phyloP scores from a whole-genome alignment of 2,797 vertebrate genomes.

The Champsocephalus gunnari region DNA sequence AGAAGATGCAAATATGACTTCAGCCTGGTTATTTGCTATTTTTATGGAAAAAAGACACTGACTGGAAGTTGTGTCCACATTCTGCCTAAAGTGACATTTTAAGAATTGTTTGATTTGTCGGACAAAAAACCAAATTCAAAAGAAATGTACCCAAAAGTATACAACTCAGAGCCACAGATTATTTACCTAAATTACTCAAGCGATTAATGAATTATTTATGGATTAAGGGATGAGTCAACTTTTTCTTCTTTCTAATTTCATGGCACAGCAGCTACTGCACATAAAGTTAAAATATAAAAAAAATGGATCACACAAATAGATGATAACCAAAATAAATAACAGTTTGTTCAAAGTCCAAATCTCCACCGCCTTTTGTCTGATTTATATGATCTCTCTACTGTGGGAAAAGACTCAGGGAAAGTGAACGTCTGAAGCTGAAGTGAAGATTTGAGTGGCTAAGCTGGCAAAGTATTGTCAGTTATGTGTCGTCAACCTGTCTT shows the following conservation, averaged over 20 bases:
- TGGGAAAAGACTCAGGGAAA: background rate
- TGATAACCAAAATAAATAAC: too few relatives aligned
- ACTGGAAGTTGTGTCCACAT: background rate
- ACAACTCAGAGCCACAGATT: background rate
- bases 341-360: too few relatives aligned
- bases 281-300: too few relatives aligned
- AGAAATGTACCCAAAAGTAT: background rate
- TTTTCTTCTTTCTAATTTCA: background rate
- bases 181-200: background rate
- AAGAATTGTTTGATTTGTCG: background rate
- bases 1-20: background rate
- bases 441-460: background rate
- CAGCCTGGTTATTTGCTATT: background rate
- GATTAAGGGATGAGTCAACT: background rate
- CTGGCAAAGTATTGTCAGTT: background rate
- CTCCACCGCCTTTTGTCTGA: background rate
- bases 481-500: slow-evolving; percentile 21
- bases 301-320: too few relatives aligned
- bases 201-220: background rate
- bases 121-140: background rate
- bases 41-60: background rate
- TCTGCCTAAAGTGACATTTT: background rate
- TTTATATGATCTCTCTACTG: background rate
- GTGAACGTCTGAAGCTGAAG: background rate
- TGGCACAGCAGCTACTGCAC: too few relatives aligned